Conservation (phyloP, 2,113 vertebrate genomes). For the Sebastes schlegelii region DNA sequence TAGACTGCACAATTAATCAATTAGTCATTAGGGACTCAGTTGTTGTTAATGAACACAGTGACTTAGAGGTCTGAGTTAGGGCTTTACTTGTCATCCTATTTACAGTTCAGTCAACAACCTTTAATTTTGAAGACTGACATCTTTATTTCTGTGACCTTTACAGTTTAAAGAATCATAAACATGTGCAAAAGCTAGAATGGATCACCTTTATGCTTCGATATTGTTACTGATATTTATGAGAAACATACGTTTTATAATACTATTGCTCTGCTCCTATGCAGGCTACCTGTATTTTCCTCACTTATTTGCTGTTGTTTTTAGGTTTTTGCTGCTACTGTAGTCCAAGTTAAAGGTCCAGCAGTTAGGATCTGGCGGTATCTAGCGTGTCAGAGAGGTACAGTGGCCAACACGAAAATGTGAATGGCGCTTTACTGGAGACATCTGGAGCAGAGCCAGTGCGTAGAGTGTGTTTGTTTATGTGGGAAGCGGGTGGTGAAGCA, state of each 20-base stretch:
- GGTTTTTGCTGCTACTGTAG: neutral
- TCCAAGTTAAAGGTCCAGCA: neutral
- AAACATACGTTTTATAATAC: neutral
- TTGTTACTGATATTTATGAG: neutral
- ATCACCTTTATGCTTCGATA: neutral
- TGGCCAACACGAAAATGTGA: too few species aligned
- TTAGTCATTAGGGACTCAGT: constrained; percentile 84
- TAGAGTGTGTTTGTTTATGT: too few species aligned
- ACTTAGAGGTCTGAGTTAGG: constrained; percentile 37
- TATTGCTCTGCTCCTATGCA: neutral
- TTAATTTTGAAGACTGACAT: neutral
- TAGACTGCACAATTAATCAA: constrained; percentile 86
- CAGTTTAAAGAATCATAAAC: neutral
- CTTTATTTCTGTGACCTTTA: neutral
- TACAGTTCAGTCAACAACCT: constrained; percentile 25
- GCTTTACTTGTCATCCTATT: constrained; percentile 10
- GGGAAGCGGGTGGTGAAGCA: too few species aligned
- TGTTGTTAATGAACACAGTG: constrained; percentile 80
- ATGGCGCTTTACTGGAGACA: too few species aligned
- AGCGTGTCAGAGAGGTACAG: too few species aligned
- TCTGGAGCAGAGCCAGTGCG: too few species aligned
- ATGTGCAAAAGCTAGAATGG: neutral
- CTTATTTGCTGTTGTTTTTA: neutral
- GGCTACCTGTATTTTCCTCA: neutral
- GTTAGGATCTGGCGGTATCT: too few species aligned